Base-by-base conservation (phyloP, 2,888 invertebrate genomes). In the Belgica antarctica region DNA sequence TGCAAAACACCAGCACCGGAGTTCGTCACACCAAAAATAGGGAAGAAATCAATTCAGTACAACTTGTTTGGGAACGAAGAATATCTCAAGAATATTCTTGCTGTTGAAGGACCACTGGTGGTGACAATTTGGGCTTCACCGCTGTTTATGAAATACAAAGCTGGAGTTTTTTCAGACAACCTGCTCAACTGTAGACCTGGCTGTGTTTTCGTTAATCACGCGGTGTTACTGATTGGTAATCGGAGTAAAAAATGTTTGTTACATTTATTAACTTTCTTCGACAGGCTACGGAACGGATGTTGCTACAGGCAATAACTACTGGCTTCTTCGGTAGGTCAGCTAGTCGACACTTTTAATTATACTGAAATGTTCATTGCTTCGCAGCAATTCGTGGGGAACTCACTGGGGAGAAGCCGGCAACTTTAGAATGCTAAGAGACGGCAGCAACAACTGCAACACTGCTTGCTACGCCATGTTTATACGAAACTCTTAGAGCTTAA, bases 341-440 rank as follows among this genome's bases (percentile, higher is more conserved):
- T 10, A 41, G n/a, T n/a, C 15, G 34, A 34, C 7, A 12, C 12
- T 41, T 41, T 41, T n/a, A 41, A 41, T 15, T 41, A 3, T n/a
- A n/a, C 12, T n/a, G 41, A n/a, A 41, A 41, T 41, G 15, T 41
- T 31, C 10, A 31, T 31, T 31, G 4, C 31, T 31, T 31, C 31
- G n/a, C 22, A 62, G 22, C 31, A 62, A 62, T 15, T 31, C 31
- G 1, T 62, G 15, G 15, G 62, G 62, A 1, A 8, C 34, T 8
- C 12, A 19, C 24, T 65, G 65, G 65, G 65, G 65, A 4, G 46
- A 46, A 27, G 1, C 19, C 8, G 65, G 65, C 8, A 46, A 65
- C 65, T 24, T 65, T 1, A 25, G 28, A 15, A 65, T 65, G 41
- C 46, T 46, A 46, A 65, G 46, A n/a, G 27, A 46, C n/a, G 46